These are phyloP conservation scores for Caenorhabditis imperialis DNA, from an alignment of 2,888 invertebrate genomes.

Conservation along the genomic window DNA sequence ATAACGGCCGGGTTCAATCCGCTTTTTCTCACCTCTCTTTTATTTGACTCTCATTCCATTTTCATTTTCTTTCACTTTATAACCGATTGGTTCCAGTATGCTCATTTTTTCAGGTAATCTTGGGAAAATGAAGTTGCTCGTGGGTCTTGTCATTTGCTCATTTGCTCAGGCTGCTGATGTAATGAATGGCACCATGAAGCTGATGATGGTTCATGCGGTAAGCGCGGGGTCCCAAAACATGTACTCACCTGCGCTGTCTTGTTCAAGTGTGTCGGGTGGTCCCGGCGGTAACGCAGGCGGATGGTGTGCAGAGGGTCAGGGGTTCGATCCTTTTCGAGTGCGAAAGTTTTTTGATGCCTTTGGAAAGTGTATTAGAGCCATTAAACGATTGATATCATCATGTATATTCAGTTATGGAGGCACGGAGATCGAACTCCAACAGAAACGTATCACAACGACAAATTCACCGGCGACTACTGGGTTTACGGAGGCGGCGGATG, in stretches of 20 bases:
- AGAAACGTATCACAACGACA: constrained; percentile 57
- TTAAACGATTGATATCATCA: too few species aligned
- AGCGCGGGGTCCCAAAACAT: not conserved
- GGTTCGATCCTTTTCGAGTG: too few species aligned
- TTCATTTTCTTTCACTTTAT: constrained; percentile 1
- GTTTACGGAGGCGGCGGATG: constrained; percentile 55
- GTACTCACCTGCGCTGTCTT: too few species aligned
- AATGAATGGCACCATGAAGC: constrained; percentile 41
- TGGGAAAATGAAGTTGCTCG: too few species aligned
- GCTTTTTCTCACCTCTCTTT: constrained; percentile 36
- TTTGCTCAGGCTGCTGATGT: constrained; percentile 10
- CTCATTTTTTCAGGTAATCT: not conserved
- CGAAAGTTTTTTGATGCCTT: too few species aligned
- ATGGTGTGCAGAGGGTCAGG: too few species aligned
- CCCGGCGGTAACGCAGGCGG: too few species aligned
- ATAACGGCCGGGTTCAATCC: constrained; percentile 39
- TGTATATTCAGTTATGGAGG: constrained; percentile 61
- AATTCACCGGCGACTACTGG: constrained; percentile 52
- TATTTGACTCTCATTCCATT: constrained; percentile 21
- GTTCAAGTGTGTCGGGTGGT: too few species aligned
- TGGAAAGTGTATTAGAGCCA: too few species aligned
- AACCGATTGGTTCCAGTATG: not conserved
- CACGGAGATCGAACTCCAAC: constrained; percentile 71
- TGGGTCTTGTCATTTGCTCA: too few species aligned
- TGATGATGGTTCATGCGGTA: constrained; percentile 52